Evolutionary conservation across 35 echinoderm and acorn worm species (phyloP), one percentile per base, ranked within the genome.

Genomic region (Ophiothrix spiculata): DNA sequence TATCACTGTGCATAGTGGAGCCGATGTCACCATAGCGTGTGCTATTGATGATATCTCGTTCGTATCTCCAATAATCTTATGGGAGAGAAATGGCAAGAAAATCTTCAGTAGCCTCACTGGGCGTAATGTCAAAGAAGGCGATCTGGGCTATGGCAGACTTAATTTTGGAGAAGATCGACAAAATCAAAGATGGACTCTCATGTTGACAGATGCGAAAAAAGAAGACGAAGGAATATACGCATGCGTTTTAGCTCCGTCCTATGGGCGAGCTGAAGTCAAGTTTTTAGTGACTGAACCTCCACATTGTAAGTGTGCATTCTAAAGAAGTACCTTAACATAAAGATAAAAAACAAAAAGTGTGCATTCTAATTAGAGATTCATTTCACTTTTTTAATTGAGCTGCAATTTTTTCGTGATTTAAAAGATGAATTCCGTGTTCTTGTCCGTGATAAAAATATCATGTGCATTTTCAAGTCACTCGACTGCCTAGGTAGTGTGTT

Each of bases 121-220:
- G 60, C 17, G 8, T 15, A 69, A 69, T n/a, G 4, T 69, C 6
- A 69, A 69, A 4, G 1, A 69, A 25, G 60, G 60, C 2, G 60
- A 69, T 69, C 1, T 69, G 23, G 60, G 10, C 1, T 69, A 69
- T 25, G 60, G 60, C 3, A 69, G 60, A n/a, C 60, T 69, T 12
- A 69, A n/a, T 25, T 69, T 69, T n/a, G 60, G 60, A 25, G 60
- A 69, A 69, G 60, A 69, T 69, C 4, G 60, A 69, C 60, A 69
- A 28, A 69, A 69, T 69, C 17, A 28, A 69, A 69, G 60, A 69
- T 69, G 60, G 60, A 69, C 60, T 15, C 25, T 69, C 3, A 69
- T 69, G 60, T n/a, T 69, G 25, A 69, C 17, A 25, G 60, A 69
- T 25, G 60, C 29, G 17, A 25, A 4, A n/a, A 69, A 69, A 28